Evolutionary conservation across 2,113 vertebrate species (phyloP).

Genomic region (Callaeas wilsoni): DNA sequence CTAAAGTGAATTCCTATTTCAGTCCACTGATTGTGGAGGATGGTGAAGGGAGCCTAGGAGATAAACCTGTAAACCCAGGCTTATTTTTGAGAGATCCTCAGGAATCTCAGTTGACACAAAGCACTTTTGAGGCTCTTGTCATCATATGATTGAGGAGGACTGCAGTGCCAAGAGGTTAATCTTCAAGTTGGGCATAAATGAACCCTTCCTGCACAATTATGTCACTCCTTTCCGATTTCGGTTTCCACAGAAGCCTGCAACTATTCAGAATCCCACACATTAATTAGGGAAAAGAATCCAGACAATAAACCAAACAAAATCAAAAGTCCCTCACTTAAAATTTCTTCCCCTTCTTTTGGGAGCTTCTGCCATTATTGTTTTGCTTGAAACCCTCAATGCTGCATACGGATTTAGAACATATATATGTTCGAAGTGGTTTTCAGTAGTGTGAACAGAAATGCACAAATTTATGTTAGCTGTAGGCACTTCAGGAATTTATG

Average conservation of each 20-base stretch:
- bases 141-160: not conserved
- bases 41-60: not conserved
- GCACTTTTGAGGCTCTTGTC: not conserved
- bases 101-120: not conserved
- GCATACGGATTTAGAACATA: not conserved
- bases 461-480: not conserved
- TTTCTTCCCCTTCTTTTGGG: not conserved
- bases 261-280: not conserved
- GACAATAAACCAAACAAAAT: not conserved
- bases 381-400: not conserved
- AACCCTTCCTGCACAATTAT: rapidly evolving
- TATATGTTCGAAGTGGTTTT: not conserved
- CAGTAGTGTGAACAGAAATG: not conserved
- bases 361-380: not conserved
- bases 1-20: not conserved
- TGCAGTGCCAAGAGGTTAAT: not conserved
- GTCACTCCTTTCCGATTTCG: not conserved
- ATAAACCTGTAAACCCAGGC: not conserved
- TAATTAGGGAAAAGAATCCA: not conserved
- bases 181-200: not conserved
- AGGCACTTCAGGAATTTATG: not conserved
- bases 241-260: not conserved
- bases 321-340: not conserved
- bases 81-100: not conserved
- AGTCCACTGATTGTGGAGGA: not conserved